Evolutionary conservation across 2,888 invertebrate species (phyloP).

Genomic region (Epsilonema sp.): DNA sequence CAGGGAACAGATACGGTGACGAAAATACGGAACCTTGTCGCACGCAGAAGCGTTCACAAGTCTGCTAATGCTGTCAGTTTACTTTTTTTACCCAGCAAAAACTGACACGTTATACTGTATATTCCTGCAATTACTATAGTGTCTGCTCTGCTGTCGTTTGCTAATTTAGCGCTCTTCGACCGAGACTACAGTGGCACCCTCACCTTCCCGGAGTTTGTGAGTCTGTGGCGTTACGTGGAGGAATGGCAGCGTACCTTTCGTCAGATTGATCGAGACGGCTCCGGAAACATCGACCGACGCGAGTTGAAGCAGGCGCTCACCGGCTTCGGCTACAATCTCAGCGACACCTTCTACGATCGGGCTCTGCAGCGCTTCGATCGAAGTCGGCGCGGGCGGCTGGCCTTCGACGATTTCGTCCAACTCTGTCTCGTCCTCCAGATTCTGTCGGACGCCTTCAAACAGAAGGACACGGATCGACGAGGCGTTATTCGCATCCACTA

Average conservation of each 20-base stretch:
- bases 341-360: not conserved
- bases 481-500: not conserved
- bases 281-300: conserved; percentile 63
- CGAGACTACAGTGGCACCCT: too few species aligned
- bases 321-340: conserved; percentile 1
- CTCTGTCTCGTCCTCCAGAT: not conserved
- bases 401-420: not conserved
- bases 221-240: too few species aligned
- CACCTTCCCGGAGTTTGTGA: too few species aligned
- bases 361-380: not conserved
- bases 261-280: conserved; percentile 71
- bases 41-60: too few species aligned
- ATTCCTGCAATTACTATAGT: too few species aligned
- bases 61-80: too few species aligned
- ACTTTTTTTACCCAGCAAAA: too few species aligned
- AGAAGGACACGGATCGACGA: not conserved
- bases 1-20: too few species aligned
- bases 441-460: not conserved
- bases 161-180: too few species aligned
- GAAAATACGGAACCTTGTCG: too few species aligned
- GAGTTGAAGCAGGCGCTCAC: conserved; percentile 49
- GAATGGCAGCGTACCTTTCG: conserved; percentile 41
- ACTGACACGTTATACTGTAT: too few species aligned
- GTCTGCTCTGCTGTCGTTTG: too few species aligned
- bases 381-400: not conserved